Evolutionary conservation across 2,797 vertebrate species (phyloP).

Genomic region (Acestrorhynchus altus): DNA sequence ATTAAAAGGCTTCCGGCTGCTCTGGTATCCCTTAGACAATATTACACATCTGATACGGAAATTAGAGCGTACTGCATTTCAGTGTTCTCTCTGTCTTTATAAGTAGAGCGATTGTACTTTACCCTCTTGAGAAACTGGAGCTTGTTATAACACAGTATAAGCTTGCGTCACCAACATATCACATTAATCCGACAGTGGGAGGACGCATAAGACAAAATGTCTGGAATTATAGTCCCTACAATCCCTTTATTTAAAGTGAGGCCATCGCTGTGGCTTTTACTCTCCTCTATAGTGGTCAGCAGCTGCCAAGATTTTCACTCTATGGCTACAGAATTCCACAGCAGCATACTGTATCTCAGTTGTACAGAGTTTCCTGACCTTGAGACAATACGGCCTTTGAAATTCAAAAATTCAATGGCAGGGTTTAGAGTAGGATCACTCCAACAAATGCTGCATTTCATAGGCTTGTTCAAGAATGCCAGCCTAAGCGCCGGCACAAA

Average conservation of each 20-base stretch:
- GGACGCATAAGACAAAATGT: conserved; percentile 34
- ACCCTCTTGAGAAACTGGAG: conserved; percentile 19
- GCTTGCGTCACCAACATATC: conserved; percentile 17
- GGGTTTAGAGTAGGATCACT: conserved; percentile 42
- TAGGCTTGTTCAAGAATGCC: conserved; percentile 50
- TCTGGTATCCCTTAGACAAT: not conserved
- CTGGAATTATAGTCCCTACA: conserved; percentile 38
- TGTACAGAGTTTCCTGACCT: conserved; percentile 75
- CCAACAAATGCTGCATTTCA: conserved; percentile 53
- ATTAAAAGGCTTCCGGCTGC: conserved; percentile 33
- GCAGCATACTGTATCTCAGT: conserved; percentile 67
- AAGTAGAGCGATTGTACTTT: conserved; percentile 26
- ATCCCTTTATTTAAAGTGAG: conserved; percentile 44
- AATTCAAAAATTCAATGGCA: conserved; percentile 64
- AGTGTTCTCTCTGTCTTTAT: conserved; percentile 41
- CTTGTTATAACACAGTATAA: conserved; percentile 31
- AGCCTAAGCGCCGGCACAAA: conserved; percentile 30
- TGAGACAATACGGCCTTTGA: conserved; percentile 79
- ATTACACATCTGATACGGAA: conserved; percentile 1
- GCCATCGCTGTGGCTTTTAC: conserved; percentile 3
- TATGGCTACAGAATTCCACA: conserved; percentile 69
- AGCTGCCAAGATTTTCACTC: conserved; percentile 63
- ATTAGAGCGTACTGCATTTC: not conserved
- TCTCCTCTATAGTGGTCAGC: conserved; percentile 32
- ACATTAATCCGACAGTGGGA: conserved; percentile 35